Evolutionary conservation across 2,888 invertebrate species (phyloP).

Genomic region (Scaptomyza reducta): DNA sequence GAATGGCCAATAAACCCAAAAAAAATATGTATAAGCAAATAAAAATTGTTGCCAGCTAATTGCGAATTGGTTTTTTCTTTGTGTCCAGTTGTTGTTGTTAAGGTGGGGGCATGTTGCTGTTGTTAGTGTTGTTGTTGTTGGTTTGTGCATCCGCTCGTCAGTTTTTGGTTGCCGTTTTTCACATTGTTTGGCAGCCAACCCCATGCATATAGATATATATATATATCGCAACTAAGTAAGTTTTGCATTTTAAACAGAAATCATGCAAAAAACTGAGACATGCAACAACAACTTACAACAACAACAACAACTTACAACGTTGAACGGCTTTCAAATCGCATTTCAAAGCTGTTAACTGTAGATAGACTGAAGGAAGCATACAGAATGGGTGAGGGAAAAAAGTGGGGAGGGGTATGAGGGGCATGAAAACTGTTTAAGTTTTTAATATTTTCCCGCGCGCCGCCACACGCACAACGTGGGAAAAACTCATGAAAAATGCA

Average conservation of each 20-base stretch:
- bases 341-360: constrained; percentile 70
- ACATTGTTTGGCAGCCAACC: constrained; percentile 68
- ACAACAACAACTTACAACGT: constrained; percentile 45
- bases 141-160: constrained; percentile 73
- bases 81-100: constrained; percentile 36
- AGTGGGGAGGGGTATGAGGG: constrained; percentile 15
- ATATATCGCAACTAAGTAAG: constrained; percentile 71
- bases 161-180: constrained; percentile 65
- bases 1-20: constrained; percentile 65
- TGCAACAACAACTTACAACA: constrained; percentile 57
- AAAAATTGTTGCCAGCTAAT: constrained; percentile 62
- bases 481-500: constrained; percentile 68
- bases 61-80: constrained; percentile 47
- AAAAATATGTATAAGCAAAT: constrained; percentile 38
- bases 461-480: constrained; percentile 75
- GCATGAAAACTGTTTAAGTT: constrained; percentile 69
- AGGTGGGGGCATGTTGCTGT: constrained; percentile 44
- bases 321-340: constrained; percentile 69
- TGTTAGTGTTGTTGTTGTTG: constrained; percentile 23
- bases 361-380: constrained; percentile 42
- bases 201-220: constrained; percentile 60
- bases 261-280: constrained; percentile 67
- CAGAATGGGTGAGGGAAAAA: constrained; percentile 2
- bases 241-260: constrained; percentile 76
- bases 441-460: constrained; percentile 68